phyloP scores from a whole-genome alignment of 2,797 vertebrate genomes.

The Stomatorhinus walkeri region DNA sequence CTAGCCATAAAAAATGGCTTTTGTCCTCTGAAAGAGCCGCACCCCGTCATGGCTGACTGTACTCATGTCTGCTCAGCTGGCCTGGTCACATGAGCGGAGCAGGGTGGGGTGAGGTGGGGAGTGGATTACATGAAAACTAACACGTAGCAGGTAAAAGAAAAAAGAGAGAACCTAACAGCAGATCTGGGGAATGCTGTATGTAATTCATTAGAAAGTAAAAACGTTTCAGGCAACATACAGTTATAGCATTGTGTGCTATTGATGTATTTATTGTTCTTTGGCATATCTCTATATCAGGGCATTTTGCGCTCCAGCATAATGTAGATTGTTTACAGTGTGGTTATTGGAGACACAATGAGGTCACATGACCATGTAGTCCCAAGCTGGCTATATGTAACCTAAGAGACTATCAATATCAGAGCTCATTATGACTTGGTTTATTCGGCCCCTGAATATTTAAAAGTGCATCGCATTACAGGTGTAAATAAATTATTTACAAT shows the following conservation, averaged over 20 bases:
- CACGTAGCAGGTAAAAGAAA: background rate
- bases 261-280: background rate
- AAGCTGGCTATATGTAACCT: slow-evolving; percentile 54
- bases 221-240: background rate
- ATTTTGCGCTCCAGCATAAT: background rate
- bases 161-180: background rate
- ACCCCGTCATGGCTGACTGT: background rate
- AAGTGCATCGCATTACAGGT: slow-evolving; percentile 58
- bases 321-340: background rate
- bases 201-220: background rate
- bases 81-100: too few relatives aligned
- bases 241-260: background rate
- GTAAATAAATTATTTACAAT: slow-evolving; percentile 59
- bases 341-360: background rate
- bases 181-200: background rate
- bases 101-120: background rate
- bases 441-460: slow-evolving; percentile 65
- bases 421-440: slow-evolving; percentile 60
- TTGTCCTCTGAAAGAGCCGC: background rate
- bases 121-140: background rate
- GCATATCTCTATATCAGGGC: background rate
- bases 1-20: background rate
- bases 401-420: slow-evolving; percentile 56
- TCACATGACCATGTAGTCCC: slow-evolving; percentile 54
- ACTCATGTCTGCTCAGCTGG: background rate